A percentile compares a stretch with the other conserved stretches of the same genome.
Conservation (phyloP, 2,888 invertebrate genomes). For the Cyrtodaria siliqua region DNA sequence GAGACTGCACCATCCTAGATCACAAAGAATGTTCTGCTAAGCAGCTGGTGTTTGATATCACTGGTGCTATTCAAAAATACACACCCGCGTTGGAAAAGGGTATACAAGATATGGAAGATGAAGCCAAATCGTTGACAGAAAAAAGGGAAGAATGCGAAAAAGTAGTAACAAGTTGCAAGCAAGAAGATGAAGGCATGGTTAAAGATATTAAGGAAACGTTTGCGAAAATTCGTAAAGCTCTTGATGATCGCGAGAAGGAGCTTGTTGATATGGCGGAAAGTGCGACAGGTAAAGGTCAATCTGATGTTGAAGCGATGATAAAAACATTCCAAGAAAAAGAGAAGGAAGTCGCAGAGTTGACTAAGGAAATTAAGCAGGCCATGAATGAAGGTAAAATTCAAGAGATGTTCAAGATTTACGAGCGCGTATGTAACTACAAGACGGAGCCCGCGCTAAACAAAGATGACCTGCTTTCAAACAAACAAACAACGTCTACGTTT, state of each 20-base stretch:
- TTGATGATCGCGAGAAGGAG: constrained; percentile 76
- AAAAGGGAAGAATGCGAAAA: constrained; percentile 70
- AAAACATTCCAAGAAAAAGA: constrained; percentile 55
- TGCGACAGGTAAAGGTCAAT: constrained; percentile 69
- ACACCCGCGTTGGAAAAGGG: constrained; percentile 73
- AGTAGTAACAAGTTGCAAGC: constrained; percentile 65
- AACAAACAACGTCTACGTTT: constrained; percentile 70
- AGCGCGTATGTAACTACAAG: constrained; percentile 68
- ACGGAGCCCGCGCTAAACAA: constrained; percentile 68
- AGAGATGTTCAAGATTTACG: constrained; percentile 73
- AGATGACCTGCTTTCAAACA: constrained; percentile 69
- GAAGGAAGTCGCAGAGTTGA: constrained; percentile 60
- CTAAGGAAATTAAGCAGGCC: constrained; percentile 59
- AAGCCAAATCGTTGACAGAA: constrained; percentile 66
- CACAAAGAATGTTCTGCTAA: constrained; percentile 73
- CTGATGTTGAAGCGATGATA: constrained; percentile 67
- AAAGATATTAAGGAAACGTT: constrained; percentile 73
- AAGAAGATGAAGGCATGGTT: constrained; percentile 63
- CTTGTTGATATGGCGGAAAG: constrained; percentile 69
- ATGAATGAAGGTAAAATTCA: constrained; percentile 71
- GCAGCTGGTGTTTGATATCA: constrained; percentile 77
- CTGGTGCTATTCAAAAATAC: constrained; percentile 76
- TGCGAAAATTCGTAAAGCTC: constrained; percentile 66
- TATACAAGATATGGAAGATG: constrained; percentile 71
- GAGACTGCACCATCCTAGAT: constrained; percentile 79